Conservation (phyloP, 2,888 invertebrate species). For the Crossocerus cetratus region DNA sequence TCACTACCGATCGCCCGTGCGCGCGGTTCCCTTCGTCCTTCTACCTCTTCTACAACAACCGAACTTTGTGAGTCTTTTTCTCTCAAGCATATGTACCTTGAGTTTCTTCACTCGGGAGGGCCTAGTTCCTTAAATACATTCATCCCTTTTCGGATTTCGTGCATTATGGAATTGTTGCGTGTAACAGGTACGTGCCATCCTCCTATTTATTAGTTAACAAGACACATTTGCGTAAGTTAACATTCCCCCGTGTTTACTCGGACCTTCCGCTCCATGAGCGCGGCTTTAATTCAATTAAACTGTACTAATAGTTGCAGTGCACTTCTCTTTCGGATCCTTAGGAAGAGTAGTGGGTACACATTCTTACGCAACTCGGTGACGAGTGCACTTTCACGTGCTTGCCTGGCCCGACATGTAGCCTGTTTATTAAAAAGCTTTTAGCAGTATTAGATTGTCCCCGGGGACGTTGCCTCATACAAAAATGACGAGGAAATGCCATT, state of each 20-base stretch:
- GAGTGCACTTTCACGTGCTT: constrained; percentile 9
- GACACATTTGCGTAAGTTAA: constrained; percentile 13
- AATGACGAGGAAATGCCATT: constrained; percentile 16
- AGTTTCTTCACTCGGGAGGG: neutral
- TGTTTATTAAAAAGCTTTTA: constrained; percentile 70
- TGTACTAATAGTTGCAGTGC: neutral
- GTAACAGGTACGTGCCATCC: no score
- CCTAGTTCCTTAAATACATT: no score
- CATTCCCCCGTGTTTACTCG: no score
- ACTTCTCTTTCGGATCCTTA: constrained; percentile 5
- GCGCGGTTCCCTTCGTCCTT: constrained; percentile 32
- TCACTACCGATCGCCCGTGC: constrained; percentile 43
- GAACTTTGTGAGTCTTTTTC: neutral
- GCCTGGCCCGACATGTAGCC: constrained; percentile 31
- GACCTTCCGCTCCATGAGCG: no score
- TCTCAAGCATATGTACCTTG: constrained; percentile 15
- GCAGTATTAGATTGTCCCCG: constrained; percentile 60
- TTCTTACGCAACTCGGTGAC: constrained; percentile 34
- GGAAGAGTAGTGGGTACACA: neutral
- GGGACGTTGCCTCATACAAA: constrained; percentile 26
- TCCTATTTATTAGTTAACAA: no score
- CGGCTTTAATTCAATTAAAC: no score
- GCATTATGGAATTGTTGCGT: no score
- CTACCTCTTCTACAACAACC: constrained; percentile 3
- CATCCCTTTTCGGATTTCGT: no score